A percentile compares a stretch with the other conserved stretches of the same genome.
Conservation (phyloP, 2,888 invertebrate species). For the Theretra japonica region DNA sequence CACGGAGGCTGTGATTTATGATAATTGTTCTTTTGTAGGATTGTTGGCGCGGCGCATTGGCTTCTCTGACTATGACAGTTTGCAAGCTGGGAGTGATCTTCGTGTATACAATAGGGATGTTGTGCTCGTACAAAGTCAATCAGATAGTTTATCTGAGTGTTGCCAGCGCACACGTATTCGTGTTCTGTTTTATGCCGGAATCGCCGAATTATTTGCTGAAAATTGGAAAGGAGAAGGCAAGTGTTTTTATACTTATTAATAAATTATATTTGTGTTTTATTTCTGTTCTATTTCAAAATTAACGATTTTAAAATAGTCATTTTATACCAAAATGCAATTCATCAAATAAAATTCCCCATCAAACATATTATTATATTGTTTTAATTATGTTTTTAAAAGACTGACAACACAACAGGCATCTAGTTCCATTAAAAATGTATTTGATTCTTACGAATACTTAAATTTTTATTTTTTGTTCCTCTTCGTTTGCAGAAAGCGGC, state of each 20-base stretch:
- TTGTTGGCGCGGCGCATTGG: conserved; percentile 61
- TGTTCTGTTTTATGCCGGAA: conserved; percentile 70
- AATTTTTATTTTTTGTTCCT: conserved; percentile 23
- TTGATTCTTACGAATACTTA: too few species aligned
- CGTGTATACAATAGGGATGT: conserved; percentile 66
- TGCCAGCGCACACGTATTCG: conserved; percentile 52
- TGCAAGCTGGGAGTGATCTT: conserved; percentile 72
- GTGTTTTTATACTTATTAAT: conserved; percentile 31
- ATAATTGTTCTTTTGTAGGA: conserved; percentile 40
- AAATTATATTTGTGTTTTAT: too few species aligned
- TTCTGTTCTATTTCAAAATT: too few species aligned
- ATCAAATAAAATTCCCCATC: too few species aligned
- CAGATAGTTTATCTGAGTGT: conserved; percentile 61
- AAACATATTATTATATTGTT: too few species aligned
- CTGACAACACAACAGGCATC: too few species aligned
- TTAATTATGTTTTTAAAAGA: too few species aligned
- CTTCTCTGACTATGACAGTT: conserved; percentile 67
- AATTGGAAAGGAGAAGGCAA: conserved; percentile 64
- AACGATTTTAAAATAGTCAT: too few species aligned
- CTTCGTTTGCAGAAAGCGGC: conserved; percentile 59
- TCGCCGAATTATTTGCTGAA: conserved; percentile 70
- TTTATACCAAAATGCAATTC: too few species aligned
- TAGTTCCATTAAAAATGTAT: too few species aligned
- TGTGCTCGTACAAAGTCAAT: conserved; percentile 54
- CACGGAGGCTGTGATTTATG: background rate